These are phyloP conservation scores for Catharus minimus DNA, from an alignment of 2,113 vertebrate species.

Conservation along the genomic window DNA sequence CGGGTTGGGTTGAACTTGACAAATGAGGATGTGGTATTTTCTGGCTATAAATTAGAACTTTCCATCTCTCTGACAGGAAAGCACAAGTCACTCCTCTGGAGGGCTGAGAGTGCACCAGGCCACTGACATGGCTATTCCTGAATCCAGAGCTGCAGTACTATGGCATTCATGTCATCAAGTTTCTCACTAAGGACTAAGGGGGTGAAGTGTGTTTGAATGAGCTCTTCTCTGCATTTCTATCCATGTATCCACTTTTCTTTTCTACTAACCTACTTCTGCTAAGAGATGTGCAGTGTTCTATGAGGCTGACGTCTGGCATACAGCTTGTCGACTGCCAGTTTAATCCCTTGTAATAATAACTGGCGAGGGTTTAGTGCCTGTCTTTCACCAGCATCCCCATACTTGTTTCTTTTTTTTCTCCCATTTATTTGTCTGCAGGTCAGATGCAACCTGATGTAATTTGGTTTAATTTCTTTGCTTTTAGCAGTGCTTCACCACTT, in stretches of 20 bases:
- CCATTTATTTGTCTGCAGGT: background rate
- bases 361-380: background rate
- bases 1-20: background rate
- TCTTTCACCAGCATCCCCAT: background rate
- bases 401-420: background rate
- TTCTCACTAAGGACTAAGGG: background rate
- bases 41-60: background rate
- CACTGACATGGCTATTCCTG: background rate
- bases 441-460: background rate
- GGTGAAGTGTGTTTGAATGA: background rate
- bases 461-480: background rate
- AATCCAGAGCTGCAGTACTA: background rate
- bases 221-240: background rate
- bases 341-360: conserved; percentile 13
- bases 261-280: background rate
- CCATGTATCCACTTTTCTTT: background rate
- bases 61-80: background rate
- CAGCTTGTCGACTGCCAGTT: background rate
- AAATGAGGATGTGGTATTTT: background rate
- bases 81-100: background rate
- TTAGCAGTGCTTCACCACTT: background rate
- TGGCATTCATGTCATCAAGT: background rate
- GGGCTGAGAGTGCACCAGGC: background rate
- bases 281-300: background rate
- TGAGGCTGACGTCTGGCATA: background rate